These are phyloP conservation scores for Ostrea edulis DNA, from an alignment of 1,140 invertebrate species.

Conservation along the genomic window DNA sequence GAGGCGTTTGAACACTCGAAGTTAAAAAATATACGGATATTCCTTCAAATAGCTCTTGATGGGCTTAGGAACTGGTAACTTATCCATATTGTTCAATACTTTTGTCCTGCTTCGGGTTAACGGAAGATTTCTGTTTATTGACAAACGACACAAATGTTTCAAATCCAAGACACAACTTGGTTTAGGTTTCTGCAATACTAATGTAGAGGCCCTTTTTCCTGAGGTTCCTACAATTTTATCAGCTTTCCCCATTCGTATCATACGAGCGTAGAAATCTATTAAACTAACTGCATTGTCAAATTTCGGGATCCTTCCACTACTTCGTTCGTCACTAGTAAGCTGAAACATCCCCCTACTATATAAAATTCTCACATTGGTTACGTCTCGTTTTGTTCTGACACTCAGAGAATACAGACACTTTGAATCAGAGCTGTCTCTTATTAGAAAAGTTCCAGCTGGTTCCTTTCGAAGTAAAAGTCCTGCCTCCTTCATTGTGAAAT, in stretches of 20 bases:
- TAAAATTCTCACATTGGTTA: constrained; percentile 89
- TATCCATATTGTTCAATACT: constrained; percentile 32
- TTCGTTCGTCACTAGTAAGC: constrained; percentile 86
- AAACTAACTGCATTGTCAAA: constrained; percentile 89
- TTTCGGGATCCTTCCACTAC: constrained; percentile 83
- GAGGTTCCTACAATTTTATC: constrained; percentile 87
- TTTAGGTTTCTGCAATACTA: constrained; percentile 85
- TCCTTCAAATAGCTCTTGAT: constrained; percentile 55
- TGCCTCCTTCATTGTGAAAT: constrained; percentile 86
- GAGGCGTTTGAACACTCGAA: neutral
- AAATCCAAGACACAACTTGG: constrained; percentile 83
- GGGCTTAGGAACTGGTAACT: constrained; percentile 46
- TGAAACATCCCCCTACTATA: constrained; percentile 87
- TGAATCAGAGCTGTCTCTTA: constrained; percentile 89
- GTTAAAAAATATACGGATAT: constrained; percentile 63
- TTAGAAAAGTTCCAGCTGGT: constrained; percentile 81
- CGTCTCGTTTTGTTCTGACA: constrained; percentile 89
- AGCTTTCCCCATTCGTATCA: constrained; percentile 53
- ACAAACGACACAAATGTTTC: constrained; percentile 86
- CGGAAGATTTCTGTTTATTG: constrained; percentile 81
- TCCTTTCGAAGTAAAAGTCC: constrained; percentile 84
- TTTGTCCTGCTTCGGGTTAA: constrained; percentile 16
- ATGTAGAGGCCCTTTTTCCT: constrained; percentile 86
- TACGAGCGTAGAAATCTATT: constrained; percentile 86
- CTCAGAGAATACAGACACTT: constrained; percentile 90